Base-by-base conservation (phyloP, 2,797 vertebrate species). In the Gymnothorax reevesii region DNA sequence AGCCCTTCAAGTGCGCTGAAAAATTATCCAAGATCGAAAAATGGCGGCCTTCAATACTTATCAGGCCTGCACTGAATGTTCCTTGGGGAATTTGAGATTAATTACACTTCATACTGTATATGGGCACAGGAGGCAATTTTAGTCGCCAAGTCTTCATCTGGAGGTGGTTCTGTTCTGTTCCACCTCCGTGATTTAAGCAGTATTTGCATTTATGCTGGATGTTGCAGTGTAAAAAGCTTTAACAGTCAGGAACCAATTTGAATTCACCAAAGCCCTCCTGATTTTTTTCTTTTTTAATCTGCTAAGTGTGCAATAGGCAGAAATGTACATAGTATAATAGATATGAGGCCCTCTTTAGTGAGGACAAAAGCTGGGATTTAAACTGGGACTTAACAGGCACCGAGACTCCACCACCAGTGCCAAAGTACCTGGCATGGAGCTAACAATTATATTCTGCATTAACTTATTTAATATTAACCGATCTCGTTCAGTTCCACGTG, bases 41-140 rank as follows among this genome's bases (percentile, higher is more conserved):
- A 49, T 49, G 33, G 15, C 33, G 42, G 73, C 49, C 22, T 42
- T 49, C 33, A 77, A 77, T 73, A 42, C 33, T 42, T 42, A 73
- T 12, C 15, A 66, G 80, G 57, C 71, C 60, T 83, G 69, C 52
- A 52, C 52, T 80, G 83, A 42, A 66, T 73, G 17, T 69, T 60
- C 75, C 62, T 33, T 2, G 8, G 80, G 84, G 80, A 73, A 15
- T 57, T 2, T 75, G 84, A 52, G 85, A 64, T 82, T 90, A 83
- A 88, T 89, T 89, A 88, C 71, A 80, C 49, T 7, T 49, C 86
- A 86, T 89, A 42, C 33, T 6, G 88, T 73, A 87, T 42, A 60
- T 57, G 66, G 79, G 77, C 57, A 22, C 66, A 20, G 62, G 80
- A 75, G 57, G 71, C 86, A 88, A 84, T 73, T 85, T 54, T 83